These are phyloP conservation scores for Polia nebulosa DNA, from an alignment of 2,888 invertebrate species.

Conservation along the genomic window DNA sequence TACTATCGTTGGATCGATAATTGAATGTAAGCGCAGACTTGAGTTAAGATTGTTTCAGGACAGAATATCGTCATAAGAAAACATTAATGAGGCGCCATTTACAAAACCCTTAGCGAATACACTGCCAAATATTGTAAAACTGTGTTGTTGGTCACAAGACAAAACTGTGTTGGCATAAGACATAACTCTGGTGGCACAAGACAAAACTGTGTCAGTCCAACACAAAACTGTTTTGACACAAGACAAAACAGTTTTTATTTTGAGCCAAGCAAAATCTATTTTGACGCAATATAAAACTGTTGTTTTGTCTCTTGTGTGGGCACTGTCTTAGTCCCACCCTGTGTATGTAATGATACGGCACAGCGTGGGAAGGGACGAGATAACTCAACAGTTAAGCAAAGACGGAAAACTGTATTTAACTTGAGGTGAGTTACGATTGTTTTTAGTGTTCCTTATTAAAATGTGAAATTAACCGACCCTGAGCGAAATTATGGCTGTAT, in stretches of 20 bases:
- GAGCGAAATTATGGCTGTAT: constrained; percentile 1
- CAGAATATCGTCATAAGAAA: too few relatives aligned
- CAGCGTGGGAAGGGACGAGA: constrained; percentile 83
- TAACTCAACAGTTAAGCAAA: constrained; percentile 84
- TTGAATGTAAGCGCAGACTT: neutral
- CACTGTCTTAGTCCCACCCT: constrained; percentile 51
- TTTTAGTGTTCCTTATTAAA: constrained; percentile 74
- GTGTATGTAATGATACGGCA: constrained; percentile 56
- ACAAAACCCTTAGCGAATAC: too few relatives aligned
- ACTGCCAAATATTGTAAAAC: too few relatives aligned
- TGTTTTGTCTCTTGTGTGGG: constrained; percentile 9
- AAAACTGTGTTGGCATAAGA: neutral
- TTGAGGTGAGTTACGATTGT: constrained; percentile 74
- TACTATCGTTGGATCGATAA: neutral
- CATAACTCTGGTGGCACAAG: neutral
- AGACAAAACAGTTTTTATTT: neutral
- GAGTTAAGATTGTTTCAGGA: neutral
- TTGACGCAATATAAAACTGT: neutral
- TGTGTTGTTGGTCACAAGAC: neutral
- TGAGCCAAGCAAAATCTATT: neutral
- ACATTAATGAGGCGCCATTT: neutral
- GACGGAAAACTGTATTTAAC: constrained; percentile 85
- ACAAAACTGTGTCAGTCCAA: neutral
- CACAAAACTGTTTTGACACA: too few relatives aligned
- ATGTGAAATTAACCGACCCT: constrained; percentile 45